Percentiles rank a stretch among this genome's conserved stretches.
phyloP scores from a whole-genome alignment of 2,113 vertebrate species.

The Pangasianodon gigas region DNA sequence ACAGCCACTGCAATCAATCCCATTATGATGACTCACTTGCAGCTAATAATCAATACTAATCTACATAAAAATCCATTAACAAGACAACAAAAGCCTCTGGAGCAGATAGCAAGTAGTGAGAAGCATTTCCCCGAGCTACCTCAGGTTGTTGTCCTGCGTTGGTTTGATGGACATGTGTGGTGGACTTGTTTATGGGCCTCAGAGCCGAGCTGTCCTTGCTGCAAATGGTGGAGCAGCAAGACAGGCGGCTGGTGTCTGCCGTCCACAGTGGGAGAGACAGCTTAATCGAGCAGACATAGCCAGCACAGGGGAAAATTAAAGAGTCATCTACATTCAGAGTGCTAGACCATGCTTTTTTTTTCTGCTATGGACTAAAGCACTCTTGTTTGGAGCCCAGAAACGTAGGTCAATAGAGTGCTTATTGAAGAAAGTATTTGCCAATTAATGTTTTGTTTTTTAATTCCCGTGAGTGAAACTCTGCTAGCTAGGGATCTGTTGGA shows the following conservation, averaged over 20 bases:
- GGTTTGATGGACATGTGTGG: constrained; percentile 31
- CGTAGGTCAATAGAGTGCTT: constrained; percentile 22
- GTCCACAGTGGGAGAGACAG: constrained; percentile 40
- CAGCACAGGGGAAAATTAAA: constrained; percentile 36
- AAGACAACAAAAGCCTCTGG: constrained; percentile 17
- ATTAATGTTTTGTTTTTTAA: neutral
- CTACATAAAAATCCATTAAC: constrained; percentile 22
- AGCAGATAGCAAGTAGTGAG: neutral
- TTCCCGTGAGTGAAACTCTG: neutral
- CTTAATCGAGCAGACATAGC: constrained; percentile 51
- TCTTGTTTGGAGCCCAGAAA: constrained; percentile 4
- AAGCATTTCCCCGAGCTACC: constrained; percentile 24
- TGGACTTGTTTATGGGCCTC: constrained; percentile 49
- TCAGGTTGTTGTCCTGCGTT: neutral
- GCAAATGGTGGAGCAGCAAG: constrained; percentile 43
- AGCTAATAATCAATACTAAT: constrained; percentile 34
- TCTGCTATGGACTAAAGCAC: constrained; percentile 10
- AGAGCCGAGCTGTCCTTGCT: constrained; percentile 34
- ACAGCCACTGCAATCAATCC: neutral
- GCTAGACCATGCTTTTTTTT: constrained; percentile 13
- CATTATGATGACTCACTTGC: constrained; percentile 26
- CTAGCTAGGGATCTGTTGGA: neutral
- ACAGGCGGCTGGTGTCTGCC: constrained; percentile 41
- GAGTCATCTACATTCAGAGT: constrained; percentile 48
- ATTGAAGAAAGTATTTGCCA: constrained; percentile 19